Evolutionary conservation across 2,888 invertebrate species (phyloP).

Genomic region (Nebria salina): DNA sequence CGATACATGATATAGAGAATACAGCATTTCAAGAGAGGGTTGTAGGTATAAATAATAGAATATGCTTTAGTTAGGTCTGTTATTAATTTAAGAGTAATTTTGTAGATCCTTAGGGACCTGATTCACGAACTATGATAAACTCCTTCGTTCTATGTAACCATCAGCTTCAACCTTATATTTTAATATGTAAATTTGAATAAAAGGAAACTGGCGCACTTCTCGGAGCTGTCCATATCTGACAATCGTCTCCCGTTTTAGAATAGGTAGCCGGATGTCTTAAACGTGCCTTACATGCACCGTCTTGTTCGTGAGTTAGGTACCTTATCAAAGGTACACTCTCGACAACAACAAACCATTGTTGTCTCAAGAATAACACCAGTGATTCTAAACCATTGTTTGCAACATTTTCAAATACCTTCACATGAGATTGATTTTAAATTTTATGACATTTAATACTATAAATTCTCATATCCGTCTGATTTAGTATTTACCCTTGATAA

Average conservation of each 20-base stretch:
- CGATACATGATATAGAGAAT: no score
- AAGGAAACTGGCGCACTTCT: background rate
- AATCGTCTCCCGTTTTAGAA: background rate
- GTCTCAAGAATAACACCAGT: background rate
- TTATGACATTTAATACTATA: no score
- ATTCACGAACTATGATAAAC: background rate
- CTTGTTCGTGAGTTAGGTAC: background rate
- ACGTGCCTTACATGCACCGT: background rate
- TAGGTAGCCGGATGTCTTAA: constrained; percentile 1
- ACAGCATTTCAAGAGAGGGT: no score
- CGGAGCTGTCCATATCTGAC: background rate
- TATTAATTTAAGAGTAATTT: background rate
- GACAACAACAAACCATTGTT: background rate
- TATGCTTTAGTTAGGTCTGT: background rate
- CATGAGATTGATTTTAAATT: no score
- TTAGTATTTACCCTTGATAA: background rate
- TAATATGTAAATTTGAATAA: background rate
- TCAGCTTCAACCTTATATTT: background rate
- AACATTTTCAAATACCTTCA: background rate
- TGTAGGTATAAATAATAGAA: background rate
- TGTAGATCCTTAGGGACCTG: background rate
- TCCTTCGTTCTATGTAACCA: background rate
- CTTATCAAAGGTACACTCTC: background rate
- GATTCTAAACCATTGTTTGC: background rate
- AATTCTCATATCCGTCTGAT: no score